Evolutionary conservation across 2,113 vertebrate species (phyloP).

Genomic region (Cyanoramphus novaezelandiae): DNA sequence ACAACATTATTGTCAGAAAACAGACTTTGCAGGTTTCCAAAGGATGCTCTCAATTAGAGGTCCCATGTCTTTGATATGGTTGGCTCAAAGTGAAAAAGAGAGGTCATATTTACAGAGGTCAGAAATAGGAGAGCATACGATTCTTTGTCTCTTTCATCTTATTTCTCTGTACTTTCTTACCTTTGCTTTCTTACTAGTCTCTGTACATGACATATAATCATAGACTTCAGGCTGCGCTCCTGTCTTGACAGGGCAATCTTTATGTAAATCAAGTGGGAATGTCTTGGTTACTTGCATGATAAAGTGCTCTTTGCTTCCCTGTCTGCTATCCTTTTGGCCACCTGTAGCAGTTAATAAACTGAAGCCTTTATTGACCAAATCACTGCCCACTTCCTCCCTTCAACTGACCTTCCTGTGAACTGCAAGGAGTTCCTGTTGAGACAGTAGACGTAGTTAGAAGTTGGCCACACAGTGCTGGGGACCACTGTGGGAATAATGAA

Average conservation of each 20-base stretch:
- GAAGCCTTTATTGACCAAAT: not conserved
- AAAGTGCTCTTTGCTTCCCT: not conserved
- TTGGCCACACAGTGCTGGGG: not conserved
- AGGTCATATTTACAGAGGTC: not conserved
- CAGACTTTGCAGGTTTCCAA: constrained; percentile 33
- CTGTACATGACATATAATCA: rapidly evolving
- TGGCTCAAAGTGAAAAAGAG: not conserved
- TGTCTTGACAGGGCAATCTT: not conserved
- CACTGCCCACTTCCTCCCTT: not conserved
- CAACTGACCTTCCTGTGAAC: constrained; percentile 7
- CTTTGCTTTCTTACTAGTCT: not conserved
- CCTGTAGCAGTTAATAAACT: constrained; percentile 11
- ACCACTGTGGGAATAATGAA: constrained; percentile 2
- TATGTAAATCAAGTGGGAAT: not conserved
- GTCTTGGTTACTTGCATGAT: not conserved
- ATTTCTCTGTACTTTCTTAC: not conserved
- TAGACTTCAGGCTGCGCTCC: not conserved
- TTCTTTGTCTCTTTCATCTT: not conserved
- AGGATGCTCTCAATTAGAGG: not conserved
- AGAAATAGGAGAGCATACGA: not conserved
- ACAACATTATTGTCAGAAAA: not conserved
- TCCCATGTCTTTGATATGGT: not conserved
- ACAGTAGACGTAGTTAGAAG: not conserved
- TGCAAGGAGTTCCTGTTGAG: not conserved
- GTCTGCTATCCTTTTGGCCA: not conserved